Percentiles rank a stretch among this genome's conserved stretches.
phyloP scores from a whole-genome alignment of 2,888 invertebrate species.

The Leuctra nigra region DNA sequence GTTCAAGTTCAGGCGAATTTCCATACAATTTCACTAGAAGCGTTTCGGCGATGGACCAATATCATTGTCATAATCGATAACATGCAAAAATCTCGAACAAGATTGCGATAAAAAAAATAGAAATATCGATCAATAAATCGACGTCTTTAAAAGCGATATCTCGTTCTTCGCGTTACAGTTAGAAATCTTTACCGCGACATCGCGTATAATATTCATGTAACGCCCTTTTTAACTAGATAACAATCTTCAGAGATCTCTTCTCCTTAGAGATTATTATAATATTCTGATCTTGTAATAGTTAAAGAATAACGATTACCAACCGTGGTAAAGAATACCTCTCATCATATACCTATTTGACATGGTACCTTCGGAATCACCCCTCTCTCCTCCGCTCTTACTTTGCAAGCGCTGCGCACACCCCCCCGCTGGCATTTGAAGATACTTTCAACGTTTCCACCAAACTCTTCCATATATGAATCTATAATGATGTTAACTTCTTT shows the following conservation, averaged over 20 bases:
- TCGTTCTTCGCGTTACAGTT: too few species aligned
- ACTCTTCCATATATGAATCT: conserved; percentile 27
- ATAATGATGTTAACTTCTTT: conserved; percentile 27
- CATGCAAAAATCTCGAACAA: too few species aligned
- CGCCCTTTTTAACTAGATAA: conserved; percentile 11
- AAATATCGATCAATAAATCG: too few species aligned
- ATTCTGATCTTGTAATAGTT: background rate
- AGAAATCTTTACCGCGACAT: too few species aligned
- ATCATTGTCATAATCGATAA: too few species aligned
- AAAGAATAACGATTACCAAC: background rate
- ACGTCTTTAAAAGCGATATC: too few species aligned
- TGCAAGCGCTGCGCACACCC: background rate
- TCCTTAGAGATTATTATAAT: background rate
- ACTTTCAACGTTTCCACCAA: background rate
- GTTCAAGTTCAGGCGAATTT: too few species aligned
- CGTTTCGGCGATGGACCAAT: too few species aligned
- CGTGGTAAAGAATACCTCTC: conserved; percentile 3
- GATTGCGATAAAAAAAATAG: too few species aligned
- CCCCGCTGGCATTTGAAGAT: background rate
- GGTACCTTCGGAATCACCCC: conserved; percentile 14
- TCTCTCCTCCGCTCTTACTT: background rate
- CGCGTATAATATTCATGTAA: too few species aligned
- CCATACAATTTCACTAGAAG: too few species aligned
- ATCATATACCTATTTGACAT: conserved; percentile 20
- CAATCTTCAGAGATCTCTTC: background rate